A percentile compares a stretch with the other conserved stretches of the same genome.
phyloP scores from a whole-genome alignment of 35 echinoderm and acorn worm genomes.

The Stichopus chloronotus region DNA sequence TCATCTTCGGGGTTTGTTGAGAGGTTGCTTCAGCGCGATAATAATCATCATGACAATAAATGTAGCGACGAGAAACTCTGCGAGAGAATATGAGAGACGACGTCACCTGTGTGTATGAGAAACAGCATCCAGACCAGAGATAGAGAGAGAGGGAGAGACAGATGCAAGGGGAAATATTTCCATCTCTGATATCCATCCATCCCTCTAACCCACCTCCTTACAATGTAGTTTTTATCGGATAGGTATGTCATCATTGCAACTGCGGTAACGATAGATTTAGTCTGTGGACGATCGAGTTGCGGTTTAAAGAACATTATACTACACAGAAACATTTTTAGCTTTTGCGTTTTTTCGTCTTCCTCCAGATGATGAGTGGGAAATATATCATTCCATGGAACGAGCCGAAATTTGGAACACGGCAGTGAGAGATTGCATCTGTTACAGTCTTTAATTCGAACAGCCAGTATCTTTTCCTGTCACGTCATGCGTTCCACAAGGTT shows the following conservation, averaged over 20 bases:
- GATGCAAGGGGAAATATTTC: not conserved
- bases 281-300: not conserved
- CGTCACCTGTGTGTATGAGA: not conserved
- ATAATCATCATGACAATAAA: not conserved
- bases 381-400: too few species aligned
- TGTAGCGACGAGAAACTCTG: not conserved
- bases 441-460: too few species aligned
- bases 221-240: not conserved
- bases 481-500: too few species aligned
- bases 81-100: not conserved
- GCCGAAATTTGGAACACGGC: too few species aligned
- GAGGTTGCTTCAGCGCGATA: not conserved
- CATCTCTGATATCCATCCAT: too few species aligned
- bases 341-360: too few species aligned
- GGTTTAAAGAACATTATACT: too few species aligned
- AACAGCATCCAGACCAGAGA: not conserved
- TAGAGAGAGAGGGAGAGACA: too few species aligned
- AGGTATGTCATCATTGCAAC: not conserved
- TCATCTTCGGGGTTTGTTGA: not conserved
- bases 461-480: too few species aligned
- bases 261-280: not conserved
- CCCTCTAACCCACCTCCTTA: not conserved
- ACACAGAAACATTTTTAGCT: too few species aligned
- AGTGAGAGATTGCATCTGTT: too few species aligned
- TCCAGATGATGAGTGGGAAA: too few species aligned